A percentile compares a stretch with the other conserved stretches of the same genome.
These are phyloP conservation scores for Drosophila nikananu DNA, from an alignment of 1,140 invertebrate species.

Conservation along the genomic window DNA sequence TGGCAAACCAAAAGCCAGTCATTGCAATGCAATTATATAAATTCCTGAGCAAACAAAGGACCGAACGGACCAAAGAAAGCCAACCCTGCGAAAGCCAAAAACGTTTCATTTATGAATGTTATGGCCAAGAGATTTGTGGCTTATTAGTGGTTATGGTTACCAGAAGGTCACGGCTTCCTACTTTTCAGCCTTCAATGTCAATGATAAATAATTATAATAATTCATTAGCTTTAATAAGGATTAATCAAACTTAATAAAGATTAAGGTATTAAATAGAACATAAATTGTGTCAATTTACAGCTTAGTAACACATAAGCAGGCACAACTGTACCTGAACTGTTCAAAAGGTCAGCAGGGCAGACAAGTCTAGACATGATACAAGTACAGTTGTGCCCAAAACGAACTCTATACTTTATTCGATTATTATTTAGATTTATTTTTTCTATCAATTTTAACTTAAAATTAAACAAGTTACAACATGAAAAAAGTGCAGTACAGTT, in stretches of 20 bases:
- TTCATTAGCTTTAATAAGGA: neutral
- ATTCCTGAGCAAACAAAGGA: conserved; percentile 15
- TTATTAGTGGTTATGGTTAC: conserved; percentile 5
- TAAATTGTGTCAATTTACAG: neutral
- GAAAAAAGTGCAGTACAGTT: neutral
- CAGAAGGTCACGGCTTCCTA: neutral
- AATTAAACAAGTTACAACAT: neutral
- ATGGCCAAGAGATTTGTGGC: conserved; percentile 13
- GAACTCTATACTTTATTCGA: too few relatives aligned
- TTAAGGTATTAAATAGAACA: neutral
- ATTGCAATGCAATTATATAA: conserved; percentile 39
- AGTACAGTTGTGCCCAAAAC: too few relatives aligned
- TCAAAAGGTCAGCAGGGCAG: neutral
- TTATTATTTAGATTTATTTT: neutral
- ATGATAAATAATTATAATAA: neutral
- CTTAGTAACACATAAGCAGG: neutral
- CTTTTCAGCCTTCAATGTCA: too few relatives aligned
- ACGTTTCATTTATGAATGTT: conserved; percentile 5
- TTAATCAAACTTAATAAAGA: neutral
- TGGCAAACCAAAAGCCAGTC: conserved; percentile 11
- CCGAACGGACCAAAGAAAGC: conserved; percentile 1
- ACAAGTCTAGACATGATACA: neutral
- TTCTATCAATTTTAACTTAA: neutral
- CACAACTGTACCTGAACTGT: neutral
- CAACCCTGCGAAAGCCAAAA: neutral